Percentiles rank a stretch among this genome's conserved stretches.
Conservation (phyloP, 2,797 vertebrate species). For the Agapornis canus region DNA sequence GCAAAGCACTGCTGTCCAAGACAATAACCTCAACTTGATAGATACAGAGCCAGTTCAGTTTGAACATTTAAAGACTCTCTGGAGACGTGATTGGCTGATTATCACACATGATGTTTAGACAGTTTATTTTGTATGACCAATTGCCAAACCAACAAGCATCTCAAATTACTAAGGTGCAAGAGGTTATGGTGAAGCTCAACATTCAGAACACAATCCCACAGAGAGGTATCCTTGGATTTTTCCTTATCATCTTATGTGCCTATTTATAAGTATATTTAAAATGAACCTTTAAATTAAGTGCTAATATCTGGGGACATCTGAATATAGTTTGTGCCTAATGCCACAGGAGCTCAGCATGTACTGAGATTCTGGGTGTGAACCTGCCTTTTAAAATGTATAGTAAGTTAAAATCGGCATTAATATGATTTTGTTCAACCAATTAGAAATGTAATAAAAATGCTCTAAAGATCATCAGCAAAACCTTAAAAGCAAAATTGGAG, state of each 20-base stretch:
- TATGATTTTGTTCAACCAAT: background rate
- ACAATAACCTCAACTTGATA: slow-evolving; percentile 35
- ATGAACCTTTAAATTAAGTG: background rate
- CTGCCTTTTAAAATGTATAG: background rate
- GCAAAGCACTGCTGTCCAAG: slow-evolving; percentile 41
- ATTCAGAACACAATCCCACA: background rate
- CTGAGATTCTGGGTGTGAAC: background rate
- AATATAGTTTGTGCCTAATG: background rate
- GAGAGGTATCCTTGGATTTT: background rate
- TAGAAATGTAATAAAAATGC: background rate
- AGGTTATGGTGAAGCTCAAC: background rate
- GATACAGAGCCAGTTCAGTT: slow-evolving; percentile 25
- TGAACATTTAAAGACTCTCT: slow-evolving; percentile 69
- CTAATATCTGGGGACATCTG: background rate
- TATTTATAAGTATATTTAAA: background rate
- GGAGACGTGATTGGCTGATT: slow-evolving; percentile 57
- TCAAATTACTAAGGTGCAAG: background rate
- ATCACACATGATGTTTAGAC: slow-evolving; percentile 48
- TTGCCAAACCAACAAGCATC: slow-evolving; percentile 36
- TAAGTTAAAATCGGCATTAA: background rate
- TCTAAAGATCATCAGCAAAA: background rate
- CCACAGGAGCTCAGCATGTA: background rate
- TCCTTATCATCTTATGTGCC: background rate
- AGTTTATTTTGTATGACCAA: slow-evolving; percentile 63
- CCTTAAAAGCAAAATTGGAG: slow-evolving; percentile 4